Percentiles rank a stretch among this genome's conserved stretches.
Conservation (phyloP, 2,113 vertebrate genomes). For the Muntiacus muntjak region DNA sequence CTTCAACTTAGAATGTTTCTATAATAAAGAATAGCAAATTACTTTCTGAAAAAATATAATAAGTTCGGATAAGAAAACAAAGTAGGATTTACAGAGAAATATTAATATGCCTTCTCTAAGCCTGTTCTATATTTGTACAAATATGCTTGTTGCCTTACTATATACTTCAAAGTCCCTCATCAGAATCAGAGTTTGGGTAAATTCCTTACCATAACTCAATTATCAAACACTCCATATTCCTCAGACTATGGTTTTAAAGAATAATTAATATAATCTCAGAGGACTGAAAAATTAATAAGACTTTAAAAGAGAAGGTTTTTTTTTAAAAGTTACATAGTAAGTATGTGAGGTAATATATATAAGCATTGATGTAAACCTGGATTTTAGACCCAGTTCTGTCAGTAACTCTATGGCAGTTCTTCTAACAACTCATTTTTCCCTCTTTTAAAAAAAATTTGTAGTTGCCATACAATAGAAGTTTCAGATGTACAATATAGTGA, state of each 20-base stretch:
- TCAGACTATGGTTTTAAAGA: neutral
- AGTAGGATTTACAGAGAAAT: neutral
- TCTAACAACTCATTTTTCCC: neutral
- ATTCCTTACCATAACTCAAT: neutral
- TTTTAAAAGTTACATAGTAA: neutral
- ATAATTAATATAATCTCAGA: neutral
- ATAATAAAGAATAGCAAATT: neutral
- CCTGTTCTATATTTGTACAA: neutral
- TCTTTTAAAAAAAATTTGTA: neutral
- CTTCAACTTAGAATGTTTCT: neutral
- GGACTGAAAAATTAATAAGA: neutral
- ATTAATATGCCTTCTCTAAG: neutral
- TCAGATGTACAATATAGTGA: neutral
- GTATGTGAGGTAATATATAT: neutral
- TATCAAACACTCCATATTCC: neutral
- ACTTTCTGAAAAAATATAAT: neutral
- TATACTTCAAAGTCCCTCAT: neutral
- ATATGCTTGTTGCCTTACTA: neutral
- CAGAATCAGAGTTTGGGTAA: constrained; percentile 8
- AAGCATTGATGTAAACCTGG: neutral
- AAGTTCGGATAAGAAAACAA: neutral
- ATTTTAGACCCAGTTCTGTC: neutral
- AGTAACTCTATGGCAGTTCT: neutral
- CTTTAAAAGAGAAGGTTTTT: neutral
- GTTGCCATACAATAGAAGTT: neutral